Percentiles rank a stretch among this genome's conserved stretches.
Conservation (phyloP, 64 coral and sea anemone species). For the Montipora efflorescens region DNA sequence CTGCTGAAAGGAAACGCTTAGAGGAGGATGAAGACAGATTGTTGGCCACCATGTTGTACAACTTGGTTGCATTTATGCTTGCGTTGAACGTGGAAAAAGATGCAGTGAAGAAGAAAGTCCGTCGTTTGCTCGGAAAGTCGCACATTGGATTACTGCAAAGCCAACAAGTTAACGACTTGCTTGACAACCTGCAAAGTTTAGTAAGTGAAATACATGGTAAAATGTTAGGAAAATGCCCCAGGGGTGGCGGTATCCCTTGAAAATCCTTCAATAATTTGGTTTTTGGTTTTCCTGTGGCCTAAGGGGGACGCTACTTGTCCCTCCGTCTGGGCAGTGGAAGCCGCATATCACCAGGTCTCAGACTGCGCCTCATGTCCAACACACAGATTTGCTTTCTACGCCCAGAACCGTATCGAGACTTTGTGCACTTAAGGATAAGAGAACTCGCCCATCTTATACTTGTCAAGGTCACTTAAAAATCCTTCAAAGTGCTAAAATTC, state of each 20-base stretch:
- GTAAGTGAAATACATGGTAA: constrained; percentile 54
- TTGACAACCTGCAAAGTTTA: constrained; percentile 81
- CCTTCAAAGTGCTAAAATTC: too few species aligned
- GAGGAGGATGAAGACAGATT: constrained; percentile 95
- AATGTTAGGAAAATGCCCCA: neutral
- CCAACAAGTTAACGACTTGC: constrained; percentile 84
- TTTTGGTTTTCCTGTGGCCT: too few species aligned
- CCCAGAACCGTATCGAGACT: too few species aligned
- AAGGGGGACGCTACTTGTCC: too few species aligned
- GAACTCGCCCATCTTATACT: too few species aligned
- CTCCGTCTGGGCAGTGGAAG: too few species aligned
- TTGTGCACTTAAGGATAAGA: too few species aligned
- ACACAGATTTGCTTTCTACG: too few species aligned
- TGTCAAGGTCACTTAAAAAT: too few species aligned
- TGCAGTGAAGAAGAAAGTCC: constrained; percentile 83
- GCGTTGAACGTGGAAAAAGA: constrained; percentile 77
- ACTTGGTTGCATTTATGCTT: constrained; percentile 93
- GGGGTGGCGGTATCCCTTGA: neutral
- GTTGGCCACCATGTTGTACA: constrained; percentile 88
- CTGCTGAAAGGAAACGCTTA: constrained; percentile 89
- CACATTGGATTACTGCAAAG: constrained; percentile 93
- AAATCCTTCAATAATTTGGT: too few species aligned
- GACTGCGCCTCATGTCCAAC: too few species aligned
- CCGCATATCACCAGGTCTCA: too few species aligned
- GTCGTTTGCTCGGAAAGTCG: constrained; percentile 87